Conservation (phyloP, 2,797 vertebrate genomes). For the Gallinago solitaria region DNA sequence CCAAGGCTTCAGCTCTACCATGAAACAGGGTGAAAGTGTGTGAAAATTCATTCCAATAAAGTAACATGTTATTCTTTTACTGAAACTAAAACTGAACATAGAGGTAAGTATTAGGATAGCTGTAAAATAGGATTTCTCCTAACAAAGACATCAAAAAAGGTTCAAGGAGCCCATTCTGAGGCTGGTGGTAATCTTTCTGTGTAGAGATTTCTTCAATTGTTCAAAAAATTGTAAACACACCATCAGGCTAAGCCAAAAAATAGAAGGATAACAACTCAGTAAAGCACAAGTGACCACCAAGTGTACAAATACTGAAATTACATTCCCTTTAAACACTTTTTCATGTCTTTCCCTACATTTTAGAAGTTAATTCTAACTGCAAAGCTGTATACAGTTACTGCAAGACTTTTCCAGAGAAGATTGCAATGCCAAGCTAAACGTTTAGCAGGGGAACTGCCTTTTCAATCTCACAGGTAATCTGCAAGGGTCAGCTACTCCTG, state of each 20-base stretch:
- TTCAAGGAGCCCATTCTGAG: not conserved
- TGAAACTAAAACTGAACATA: not conserved
- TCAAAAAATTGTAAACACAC: not conserved
- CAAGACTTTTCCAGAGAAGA: not conserved
- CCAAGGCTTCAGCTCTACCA: not conserved
- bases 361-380: not conserved
- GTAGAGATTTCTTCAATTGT: not conserved
- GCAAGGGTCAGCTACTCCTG: not conserved
- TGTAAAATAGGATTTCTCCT: not conserved
- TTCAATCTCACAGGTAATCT: not conserved
- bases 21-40: not conserved
- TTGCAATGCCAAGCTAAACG: not conserved
- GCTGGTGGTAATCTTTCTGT: not conserved
- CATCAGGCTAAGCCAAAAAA: not conserved
- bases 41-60: slow-evolving; percentile 2
- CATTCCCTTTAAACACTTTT: not conserved
- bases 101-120: not conserved
- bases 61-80: not conserved
- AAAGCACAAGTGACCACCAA: not conserved
- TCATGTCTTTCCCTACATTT: not conserved
- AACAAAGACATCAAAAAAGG: not conserved
- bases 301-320: not conserved
- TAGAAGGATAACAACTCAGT: not conserved
- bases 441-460: not conserved
- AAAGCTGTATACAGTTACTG: not conserved